Percentiles rank a stretch among this genome's conserved stretches.
Conservation (phyloP, 2,797 vertebrate genomes). For the Paedocypris micromegethes region DNA sequence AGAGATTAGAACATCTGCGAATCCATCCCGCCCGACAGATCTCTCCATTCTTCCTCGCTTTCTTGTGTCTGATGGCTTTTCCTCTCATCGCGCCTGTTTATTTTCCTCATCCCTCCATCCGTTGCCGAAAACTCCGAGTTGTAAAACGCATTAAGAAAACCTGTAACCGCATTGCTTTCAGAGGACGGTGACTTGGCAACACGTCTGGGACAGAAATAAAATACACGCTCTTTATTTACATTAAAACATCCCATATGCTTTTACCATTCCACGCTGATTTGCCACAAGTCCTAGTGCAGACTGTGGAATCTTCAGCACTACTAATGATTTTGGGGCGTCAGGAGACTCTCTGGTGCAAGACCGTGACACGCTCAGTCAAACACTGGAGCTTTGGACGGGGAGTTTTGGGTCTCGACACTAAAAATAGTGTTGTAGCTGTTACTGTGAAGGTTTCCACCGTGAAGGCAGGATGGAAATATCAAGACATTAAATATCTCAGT, state of each 20-base stretch:
- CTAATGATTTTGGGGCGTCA: background rate
- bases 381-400: background rate
- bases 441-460: background rate
- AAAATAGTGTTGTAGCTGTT: background rate
- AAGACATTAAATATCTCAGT: no score
- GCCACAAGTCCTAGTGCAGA: background rate
- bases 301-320: background rate
- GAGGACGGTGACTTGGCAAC: conserved; percentile 16
- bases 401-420: background rate
- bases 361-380: conserved; percentile 4
- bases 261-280: background rate
- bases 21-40: conserved; percentile 67
- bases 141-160: conserved; percentile 22
- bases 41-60: conserved; percentile 50
- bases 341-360: background rate
- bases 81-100: conserved; percentile 38
- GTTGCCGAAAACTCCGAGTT: conserved; percentile 16
- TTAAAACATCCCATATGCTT: background rate
- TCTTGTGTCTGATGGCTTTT: conserved; percentile 38
- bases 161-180: conserved; percentile 8
- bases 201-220: background rate
- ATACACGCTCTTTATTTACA: conserved; percentile 10
- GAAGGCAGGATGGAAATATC: no score
- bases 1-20: conserved; percentile 81
- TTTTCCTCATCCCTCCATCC: conserved; percentile 29